Evolutionary conservation across 2,113 vertebrate genomes (phyloP), one percentile per base, ranked within the genome.

Genomic region (Eupsittula cactorum): DNA sequence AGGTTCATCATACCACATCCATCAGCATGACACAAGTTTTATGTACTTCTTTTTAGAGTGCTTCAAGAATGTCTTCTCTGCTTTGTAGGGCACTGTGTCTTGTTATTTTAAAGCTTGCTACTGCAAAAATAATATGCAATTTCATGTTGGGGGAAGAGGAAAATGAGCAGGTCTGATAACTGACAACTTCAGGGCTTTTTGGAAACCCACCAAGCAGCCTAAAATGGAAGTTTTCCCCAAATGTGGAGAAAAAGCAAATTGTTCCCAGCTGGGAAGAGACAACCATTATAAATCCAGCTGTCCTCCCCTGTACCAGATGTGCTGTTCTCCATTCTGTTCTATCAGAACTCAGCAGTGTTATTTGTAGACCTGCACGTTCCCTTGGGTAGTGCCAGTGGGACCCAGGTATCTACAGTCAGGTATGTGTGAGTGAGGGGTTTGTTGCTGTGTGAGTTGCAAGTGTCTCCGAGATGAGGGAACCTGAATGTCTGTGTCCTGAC

Each of bases 11-110:
- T 16, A 10, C 52, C 57, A 8, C 55, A 89, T 79, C 64, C n/a
- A 42, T 68, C 93, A 85, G 73, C 47, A 4, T 2, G 16, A 57
- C 29, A 11, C 4, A 53, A 57, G 64, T 35, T 39, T 11, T 24
- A 10, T 42, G 6, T 1, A 0, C 16, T 1, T 0, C 16, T 33
- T 5, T 21, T 28, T 4, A 23, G 27, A 60, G 41, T 0, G 0
- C 42, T 55, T 15, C 65, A 42, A 44, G 39, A 73, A 11, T 16
- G 5, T n/a, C n/a, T 55, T 4, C 55, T 17, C 20, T 88, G 62
- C 55, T 82, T 53, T 64, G 24, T 29, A 46, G 74, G 57, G 19
- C 35, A 14, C 6, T 37, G 62, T 33, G 49, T 42, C 59, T 68
- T 17, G 13, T 29, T 82, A 1, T 23, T 75, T 64, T 11, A 29